Evolutionary conservation across 2,888 invertebrate genomes (phyloP).

Genomic region (Holacanthella duospinosa): DNA sequence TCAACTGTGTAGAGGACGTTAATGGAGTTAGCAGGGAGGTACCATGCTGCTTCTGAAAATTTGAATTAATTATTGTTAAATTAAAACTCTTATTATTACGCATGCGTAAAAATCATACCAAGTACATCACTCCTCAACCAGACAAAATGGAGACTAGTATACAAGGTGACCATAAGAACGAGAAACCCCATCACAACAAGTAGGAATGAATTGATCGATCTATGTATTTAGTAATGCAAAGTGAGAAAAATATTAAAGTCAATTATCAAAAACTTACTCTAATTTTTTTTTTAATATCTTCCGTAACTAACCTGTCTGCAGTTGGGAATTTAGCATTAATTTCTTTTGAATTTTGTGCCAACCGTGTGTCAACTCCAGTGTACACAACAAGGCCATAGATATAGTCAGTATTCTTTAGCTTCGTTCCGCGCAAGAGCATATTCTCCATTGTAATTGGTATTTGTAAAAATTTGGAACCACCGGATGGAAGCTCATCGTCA

Average conservation of each 20-base stretch:
- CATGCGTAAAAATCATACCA: no score
- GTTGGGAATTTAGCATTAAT: conserved; percentile 60
- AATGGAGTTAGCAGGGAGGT: conserved; percentile 9
- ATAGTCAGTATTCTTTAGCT: conserved; percentile 68
- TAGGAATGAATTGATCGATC: conserved; percentile 52
- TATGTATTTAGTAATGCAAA: conserved; percentile 48
- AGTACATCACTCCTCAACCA: neutral
- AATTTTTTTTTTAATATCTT: no score
- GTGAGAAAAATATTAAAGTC: conserved; percentile 7
- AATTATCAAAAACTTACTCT: no score
- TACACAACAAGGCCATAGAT: conserved; percentile 66
- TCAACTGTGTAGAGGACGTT: conserved; percentile 36
- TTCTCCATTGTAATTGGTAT: conserved; percentile 54
- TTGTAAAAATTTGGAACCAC: neutral
- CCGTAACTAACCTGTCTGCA: conserved; percentile 48
- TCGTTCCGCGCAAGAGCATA: conserved; percentile 63
- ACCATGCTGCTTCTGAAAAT: conserved; percentile 15
- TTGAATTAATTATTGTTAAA: neutral
- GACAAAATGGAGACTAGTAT: conserved; percentile 48
- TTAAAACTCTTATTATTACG: no score
- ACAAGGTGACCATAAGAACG: conserved; percentile 50
- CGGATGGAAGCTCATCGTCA: neutral
- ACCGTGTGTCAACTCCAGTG: conserved; percentile 70
- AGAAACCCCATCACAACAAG: conserved; percentile 56
- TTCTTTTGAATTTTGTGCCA: conserved; percentile 68